These are phyloP conservation scores for Tor tambroides DNA, from an alignment of 2,113 vertebrate species.

Conservation along the genomic window DNA sequence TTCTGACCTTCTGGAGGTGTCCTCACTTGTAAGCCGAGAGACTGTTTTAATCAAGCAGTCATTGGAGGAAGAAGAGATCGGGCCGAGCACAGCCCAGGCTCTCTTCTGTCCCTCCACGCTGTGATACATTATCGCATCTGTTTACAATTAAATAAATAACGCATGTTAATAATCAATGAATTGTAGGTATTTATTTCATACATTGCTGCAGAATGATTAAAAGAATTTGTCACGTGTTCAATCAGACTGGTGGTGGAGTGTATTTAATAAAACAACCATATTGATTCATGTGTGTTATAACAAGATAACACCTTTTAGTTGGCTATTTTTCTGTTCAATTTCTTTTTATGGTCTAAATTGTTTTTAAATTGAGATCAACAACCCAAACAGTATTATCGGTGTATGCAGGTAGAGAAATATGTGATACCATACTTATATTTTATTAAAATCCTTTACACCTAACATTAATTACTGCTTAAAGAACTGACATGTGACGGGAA, in stretches of 20 bases:
- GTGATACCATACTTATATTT: background rate
- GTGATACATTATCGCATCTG: conserved; percentile 4
- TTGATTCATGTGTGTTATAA: background rate
- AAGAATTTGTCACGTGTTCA: background rate
- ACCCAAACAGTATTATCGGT: background rate
- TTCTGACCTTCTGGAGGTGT: conserved; percentile 76
- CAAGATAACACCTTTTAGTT: background rate
- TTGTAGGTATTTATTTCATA: background rate
- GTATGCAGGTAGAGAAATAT: background rate
- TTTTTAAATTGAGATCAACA: background rate
- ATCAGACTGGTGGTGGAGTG: background rate
- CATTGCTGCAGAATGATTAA: background rate
- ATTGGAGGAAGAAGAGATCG: conserved; percentile 70
- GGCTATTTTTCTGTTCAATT: background rate
- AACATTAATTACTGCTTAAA: background rate
- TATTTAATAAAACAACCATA: background rate
- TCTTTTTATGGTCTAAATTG: background rate
- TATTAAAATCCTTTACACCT: background rate
- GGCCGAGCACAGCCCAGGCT: conserved; percentile 53
- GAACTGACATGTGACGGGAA: background rate
- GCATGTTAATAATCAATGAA: background rate
- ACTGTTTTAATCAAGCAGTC: conserved; percentile 68
- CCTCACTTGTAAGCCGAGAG: conserved; percentile 75
- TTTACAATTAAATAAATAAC: conserved; percentile 25
- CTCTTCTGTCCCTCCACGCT: conserved; percentile 65